Evolutionary conservation across 2,797 vertebrate species (phyloP).

Genomic region (Tarsius wallacei): DNA sequence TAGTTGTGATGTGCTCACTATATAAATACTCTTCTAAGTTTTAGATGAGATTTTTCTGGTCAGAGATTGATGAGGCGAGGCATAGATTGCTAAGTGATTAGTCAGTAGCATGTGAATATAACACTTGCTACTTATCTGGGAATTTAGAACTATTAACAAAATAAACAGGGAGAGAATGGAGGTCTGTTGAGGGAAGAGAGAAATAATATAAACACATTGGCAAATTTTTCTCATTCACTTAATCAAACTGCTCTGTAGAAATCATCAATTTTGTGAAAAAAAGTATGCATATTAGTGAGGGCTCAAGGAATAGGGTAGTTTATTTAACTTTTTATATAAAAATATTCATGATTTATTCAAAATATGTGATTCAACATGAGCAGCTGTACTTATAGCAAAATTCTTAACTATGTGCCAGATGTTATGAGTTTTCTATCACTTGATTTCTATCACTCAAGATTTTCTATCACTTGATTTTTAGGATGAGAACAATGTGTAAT

Average conservation of each 20-base stretch:
- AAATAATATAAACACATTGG: background rate
- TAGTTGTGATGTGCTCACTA: background rate
- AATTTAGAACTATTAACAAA: constrained; percentile 40
- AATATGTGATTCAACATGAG: background rate
- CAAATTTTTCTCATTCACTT: constrained; percentile 14
- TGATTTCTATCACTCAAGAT: constrained; percentile 1
- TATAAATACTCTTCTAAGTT: constrained; percentile 18
- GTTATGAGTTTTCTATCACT: background rate
- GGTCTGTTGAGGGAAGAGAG: background rate
- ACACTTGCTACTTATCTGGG: background rate
- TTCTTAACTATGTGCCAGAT: background rate
- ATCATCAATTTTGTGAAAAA: constrained; percentile 24
- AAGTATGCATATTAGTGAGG: background rate
- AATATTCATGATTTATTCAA: constrained; percentile 23
- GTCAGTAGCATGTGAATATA: background rate
- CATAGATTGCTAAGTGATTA: background rate
- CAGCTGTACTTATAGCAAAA: constrained; percentile 5
- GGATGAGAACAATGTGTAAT: background rate
- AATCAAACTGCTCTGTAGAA: background rate
- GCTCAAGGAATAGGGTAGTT: background rate
- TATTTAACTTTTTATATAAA: constrained; percentile 20
- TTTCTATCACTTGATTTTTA: constrained; percentile 20
- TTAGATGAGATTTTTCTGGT: constrained; percentile 18
- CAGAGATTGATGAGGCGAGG: background rate
- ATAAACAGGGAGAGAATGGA: background rate